Conservation (phyloP, 2,113 vertebrate species). For the Lagopus leucura region DNA sequence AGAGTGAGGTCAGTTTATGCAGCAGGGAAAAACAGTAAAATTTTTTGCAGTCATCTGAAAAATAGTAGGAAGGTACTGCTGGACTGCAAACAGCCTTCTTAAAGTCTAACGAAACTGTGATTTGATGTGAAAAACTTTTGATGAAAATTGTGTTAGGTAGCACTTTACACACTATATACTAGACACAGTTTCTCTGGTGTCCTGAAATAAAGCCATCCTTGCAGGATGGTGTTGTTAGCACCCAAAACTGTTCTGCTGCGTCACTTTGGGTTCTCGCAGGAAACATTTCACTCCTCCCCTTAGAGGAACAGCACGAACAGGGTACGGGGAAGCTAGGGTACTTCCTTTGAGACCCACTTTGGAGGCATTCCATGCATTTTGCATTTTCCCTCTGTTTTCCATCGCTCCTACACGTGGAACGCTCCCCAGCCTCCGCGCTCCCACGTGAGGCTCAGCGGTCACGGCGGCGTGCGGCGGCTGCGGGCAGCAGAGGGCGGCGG, state of each 20-base stretch:
- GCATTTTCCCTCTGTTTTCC: not conserved
- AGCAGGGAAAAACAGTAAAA: not conserved
- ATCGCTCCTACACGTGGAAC: too few species aligned
- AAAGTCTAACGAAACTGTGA: not conserved
- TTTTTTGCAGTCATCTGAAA: not conserved
- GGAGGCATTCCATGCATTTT: too few species aligned
- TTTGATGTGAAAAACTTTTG: not conserved
- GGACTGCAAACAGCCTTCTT: not conserved
- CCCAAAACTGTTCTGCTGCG: not conserved
- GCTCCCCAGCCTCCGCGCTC: not conserved
- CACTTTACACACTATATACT: not conserved
- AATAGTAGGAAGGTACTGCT: not conserved
- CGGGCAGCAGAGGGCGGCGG: too few species aligned
- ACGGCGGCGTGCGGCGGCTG: too few species aligned
- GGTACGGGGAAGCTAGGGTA: not conserved
- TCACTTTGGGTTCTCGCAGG: not conserved
- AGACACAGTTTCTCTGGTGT: not conserved
- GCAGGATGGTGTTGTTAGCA: not conserved
- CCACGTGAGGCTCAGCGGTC: too few species aligned
- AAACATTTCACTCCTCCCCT: not conserved
- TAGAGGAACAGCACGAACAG: not conserved
- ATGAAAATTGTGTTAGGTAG: not conserved
- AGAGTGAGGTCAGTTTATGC: not conserved
- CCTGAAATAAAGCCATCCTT: not conserved
- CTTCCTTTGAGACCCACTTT: not conserved